phyloP scores from a whole-genome alignment of 2,113 vertebrate genomes.

The Leucopternis melanops region DNA sequence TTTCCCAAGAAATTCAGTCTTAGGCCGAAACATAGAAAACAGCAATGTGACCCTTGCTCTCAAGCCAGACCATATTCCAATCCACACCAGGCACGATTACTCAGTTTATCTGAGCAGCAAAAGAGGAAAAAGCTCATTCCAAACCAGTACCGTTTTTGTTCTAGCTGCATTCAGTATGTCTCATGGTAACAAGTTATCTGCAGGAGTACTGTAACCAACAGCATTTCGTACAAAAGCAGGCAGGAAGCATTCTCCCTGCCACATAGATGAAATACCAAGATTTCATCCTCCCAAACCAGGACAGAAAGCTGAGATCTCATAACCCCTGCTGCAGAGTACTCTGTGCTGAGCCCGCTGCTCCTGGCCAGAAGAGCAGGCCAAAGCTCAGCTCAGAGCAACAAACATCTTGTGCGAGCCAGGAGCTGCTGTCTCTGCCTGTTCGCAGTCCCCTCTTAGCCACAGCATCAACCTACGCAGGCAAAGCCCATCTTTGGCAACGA shows the following conservation, averaged over 20 bases:
- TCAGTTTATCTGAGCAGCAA: background rate
- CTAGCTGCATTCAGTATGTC: background rate
- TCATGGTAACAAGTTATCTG: background rate
- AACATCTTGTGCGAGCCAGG: too few species aligned
- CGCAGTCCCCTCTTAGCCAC: background rate
- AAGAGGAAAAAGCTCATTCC: background rate
- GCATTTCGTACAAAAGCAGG: background rate
- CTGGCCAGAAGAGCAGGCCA: background rate
- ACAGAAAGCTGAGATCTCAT: background rate
- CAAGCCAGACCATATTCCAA: background rate
- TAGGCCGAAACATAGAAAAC: background rate
- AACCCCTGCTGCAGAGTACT: background rate
- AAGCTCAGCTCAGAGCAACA: too few species aligned
- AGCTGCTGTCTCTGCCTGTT: fast-evolving
- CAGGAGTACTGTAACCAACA: background rate
- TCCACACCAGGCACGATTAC: background rate
- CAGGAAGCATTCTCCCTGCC: background rate
- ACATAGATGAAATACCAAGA: background rate
- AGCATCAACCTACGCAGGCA: background rate
- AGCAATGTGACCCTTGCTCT: background rate
- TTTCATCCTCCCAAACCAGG: background rate
- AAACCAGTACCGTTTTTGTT: background rate
- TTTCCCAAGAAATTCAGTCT: background rate
- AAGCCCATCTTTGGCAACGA: background rate
- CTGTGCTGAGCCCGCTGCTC: background rate